These are phyloP conservation scores for Frankliniella intonsa DNA, from an alignment of 2,888 invertebrate genomes.

Conservation along the genomic window DNA sequence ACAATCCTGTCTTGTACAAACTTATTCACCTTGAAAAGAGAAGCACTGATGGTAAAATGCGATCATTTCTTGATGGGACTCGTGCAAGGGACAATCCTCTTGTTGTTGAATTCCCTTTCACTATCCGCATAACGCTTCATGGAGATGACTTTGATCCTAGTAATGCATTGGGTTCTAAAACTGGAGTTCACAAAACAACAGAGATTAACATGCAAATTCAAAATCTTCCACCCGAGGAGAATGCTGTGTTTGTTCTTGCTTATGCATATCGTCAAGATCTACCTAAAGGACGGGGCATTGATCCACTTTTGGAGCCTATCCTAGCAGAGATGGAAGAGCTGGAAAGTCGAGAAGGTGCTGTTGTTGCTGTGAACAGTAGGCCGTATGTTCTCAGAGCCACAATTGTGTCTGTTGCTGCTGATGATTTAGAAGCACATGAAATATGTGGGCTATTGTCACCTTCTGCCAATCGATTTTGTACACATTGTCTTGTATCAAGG, in stretches of 20 bases:
- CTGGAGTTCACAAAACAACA: not conserved
- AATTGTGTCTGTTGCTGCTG: not conserved
- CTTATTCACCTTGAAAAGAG: not conserved
- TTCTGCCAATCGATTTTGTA: not conserved
- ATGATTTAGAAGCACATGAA: not conserved
- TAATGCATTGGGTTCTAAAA: not conserved
- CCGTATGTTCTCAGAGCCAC: not conserved
- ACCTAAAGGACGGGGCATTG: not conserved
- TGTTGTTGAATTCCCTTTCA: not conserved
- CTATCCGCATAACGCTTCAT: not conserved
- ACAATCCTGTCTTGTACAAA: not conserved
- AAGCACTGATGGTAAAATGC: not conserved
- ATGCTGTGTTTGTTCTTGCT: not conserved
- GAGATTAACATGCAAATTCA: not conserved
- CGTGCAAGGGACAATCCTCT: not conserved
- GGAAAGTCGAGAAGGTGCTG: not conserved
- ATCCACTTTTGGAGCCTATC: not conserved
- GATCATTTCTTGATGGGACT: not conserved
- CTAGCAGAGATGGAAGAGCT: not conserved
- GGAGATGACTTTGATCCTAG: not conserved
- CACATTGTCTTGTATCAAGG: not conserved
- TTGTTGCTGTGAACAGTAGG: not conserved
- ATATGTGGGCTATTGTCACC: not conserved
- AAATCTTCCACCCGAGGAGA: not conserved
- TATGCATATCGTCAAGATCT: not conserved